Base-by-base conservation (phyloP, 2,888 invertebrate genomes). In the Drosophila borborema region DNA sequence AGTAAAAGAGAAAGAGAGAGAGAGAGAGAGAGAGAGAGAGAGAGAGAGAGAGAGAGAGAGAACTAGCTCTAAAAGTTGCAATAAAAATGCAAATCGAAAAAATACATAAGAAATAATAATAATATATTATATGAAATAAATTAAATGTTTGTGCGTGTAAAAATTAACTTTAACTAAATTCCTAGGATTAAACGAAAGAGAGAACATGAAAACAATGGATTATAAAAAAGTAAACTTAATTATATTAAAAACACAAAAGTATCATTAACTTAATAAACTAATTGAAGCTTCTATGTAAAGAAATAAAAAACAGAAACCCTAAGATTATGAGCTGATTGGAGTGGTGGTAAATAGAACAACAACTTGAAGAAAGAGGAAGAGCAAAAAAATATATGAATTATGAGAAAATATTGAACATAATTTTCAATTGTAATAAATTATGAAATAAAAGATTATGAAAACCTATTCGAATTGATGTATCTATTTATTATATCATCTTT, bases 341-440 rank as follows among this genome's bases (percentile, higher is more conserved):
- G 76, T 61, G 51, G 76, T 61, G 51, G 66, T 60, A 67, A 72
- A 71, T 79, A 72, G 74, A 66, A 48, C 61, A 72, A 72, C 73
- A 70, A 72, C 55, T 62, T 63, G 63, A 18, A 41, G 55, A 6
- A 36, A n/a, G 54, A 58, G 31, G 18, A 68, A 60, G 49, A 61
- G 63, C 64, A 74, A 65, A 66, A 61, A 43, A 58, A 23, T 23
- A 60, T 64, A 73, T 75, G 46, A 46, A 46, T 28, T 46, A 78
- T 72, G 74, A 74, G 69, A 72, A 90, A 81, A 75, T 81, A 86
- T 90, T 90, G 91, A 86, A 88, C 81, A 90, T 74, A 80, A 91
- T 89, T 91, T 92, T 91, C 91, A 92, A 92, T 89, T 92, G 92
- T 92, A 92, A 91, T 93, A 92, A 91, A 85, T 86, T 90, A 92